Evolutionary conservation across 2,113 vertebrate species (phyloP).

Genomic region (Caranx ignobilis): DNA sequence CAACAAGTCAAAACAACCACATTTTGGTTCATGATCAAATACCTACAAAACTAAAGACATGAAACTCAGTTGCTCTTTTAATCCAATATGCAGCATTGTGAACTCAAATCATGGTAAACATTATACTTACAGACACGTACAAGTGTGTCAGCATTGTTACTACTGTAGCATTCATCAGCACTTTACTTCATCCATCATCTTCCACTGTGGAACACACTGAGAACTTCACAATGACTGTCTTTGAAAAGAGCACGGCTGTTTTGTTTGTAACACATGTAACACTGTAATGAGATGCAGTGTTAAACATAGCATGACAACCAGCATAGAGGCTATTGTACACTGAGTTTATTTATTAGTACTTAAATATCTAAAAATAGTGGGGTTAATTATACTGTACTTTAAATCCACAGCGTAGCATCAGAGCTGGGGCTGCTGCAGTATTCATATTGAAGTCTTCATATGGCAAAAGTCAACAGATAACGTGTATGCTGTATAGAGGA

Average conservation of each 20-base stretch:
- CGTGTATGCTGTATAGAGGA: not conserved
- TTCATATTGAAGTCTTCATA: slow-evolving; percentile 10
- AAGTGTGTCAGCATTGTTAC: not conserved
- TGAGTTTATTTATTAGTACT: not conserved
- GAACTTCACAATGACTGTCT: not conserved
- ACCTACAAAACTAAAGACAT: not conserved
- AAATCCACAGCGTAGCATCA: not conserved
- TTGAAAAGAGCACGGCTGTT: not conserved
- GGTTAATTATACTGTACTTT: not conserved
- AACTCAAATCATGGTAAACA: not conserved
- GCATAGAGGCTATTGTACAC: not conserved
- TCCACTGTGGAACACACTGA: not conserved
- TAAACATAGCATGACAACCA: not conserved
- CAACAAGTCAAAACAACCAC: not conserved
- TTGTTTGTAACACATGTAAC: not conserved
- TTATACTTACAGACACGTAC: not conserved
- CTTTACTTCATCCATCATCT: not conserved
- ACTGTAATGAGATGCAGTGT: not conserved
- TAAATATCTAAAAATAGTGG: not conserved
- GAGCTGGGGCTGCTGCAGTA: not conserved
- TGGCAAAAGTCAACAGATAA: not conserved
- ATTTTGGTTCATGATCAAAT: not conserved
- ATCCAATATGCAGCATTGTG: not conserved
- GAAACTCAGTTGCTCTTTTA: not conserved
- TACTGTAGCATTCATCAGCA: not conserved